Evolutionary conservation across 2,888 invertebrate genomes (phyloP).

Genomic region (Hydrotaea cyrtoneurina): DNA sequence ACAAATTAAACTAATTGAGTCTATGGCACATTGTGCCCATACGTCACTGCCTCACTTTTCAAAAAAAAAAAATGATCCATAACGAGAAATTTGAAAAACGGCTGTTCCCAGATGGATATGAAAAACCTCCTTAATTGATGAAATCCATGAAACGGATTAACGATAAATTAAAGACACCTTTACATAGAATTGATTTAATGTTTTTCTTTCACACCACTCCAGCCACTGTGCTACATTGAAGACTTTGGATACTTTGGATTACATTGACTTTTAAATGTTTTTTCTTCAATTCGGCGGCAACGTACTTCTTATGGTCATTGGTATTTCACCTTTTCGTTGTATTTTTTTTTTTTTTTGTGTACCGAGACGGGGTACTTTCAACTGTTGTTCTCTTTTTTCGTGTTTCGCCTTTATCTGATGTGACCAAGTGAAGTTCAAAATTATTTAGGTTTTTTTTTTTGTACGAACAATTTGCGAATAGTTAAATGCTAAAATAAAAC

Average conservation of each 20-base stretch:
- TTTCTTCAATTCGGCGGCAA: neutral
- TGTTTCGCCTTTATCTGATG: neutral
- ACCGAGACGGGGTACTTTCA: too few relatives aligned
- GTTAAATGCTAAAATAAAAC: constrained; percentile 14
- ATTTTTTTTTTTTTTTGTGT: neutral
- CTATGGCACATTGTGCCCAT: too few relatives aligned
- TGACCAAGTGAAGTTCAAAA: neutral
- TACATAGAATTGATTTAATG: too few relatives aligned
- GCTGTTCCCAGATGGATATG: too few relatives aligned
- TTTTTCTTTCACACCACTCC: too few relatives aligned
- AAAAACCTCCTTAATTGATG: too few relatives aligned
- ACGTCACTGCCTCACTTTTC: too few relatives aligned
- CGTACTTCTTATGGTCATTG: constrained; percentile 26
- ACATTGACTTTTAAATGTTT: constrained; percentile 39
- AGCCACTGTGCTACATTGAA: neutral
- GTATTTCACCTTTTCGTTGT: constrained; percentile 34
- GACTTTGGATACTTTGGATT: neutral
- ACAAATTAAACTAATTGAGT: too few relatives aligned
- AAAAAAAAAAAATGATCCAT: too few relatives aligned
- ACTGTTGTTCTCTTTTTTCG: neutral
- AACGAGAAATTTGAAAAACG: too few relatives aligned
- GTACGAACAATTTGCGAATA: neutral
- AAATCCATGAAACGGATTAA: too few relatives aligned
- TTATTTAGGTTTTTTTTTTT: neutral
- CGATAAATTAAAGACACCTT: too few relatives aligned